Percentiles rank a stretch among this genome's conserved stretches.
These are phyloP conservation scores for Scolopax rusticola DNA, from an alignment of 2,797 vertebrate species.

Conservation along the genomic window DNA sequence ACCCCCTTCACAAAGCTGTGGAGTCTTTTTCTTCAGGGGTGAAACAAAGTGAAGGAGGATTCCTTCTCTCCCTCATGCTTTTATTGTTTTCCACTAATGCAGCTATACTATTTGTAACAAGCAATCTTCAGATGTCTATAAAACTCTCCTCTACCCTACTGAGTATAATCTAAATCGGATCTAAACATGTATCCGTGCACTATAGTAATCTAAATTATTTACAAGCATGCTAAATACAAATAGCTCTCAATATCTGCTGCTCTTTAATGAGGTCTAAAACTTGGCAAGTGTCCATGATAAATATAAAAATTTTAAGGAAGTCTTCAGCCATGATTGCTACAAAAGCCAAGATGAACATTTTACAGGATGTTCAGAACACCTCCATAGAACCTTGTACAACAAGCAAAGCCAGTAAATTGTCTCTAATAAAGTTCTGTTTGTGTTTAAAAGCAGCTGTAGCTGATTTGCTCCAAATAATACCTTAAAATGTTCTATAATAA, in stretches of 20 bases:
- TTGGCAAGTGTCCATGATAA: background rate
- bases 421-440: background rate
- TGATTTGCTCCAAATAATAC: background rate
- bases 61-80: background rate
- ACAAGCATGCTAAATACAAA: constrained; percentile 16
- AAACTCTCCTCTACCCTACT: background rate
- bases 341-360: background rate
- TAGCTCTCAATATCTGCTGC: background rate
- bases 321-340: background rate
- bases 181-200: constrained; percentile 33
- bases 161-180: constrained; percentile 25
- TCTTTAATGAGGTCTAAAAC: constrained; percentile 30
- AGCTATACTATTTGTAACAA: background rate
- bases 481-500: background rate
- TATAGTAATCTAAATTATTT: constrained; percentile 57
- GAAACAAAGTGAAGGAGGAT: background rate
- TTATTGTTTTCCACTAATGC: constrained; percentile 33
- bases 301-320: constrained; percentile 25
- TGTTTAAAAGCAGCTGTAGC: background rate
- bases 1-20: background rate
- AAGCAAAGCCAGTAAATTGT: background rate
- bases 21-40: background rate
- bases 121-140: constrained; percentile 22
- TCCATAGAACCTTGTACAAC: background rate
- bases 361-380: background rate